Base-by-base conservation (phyloP, 2,113 vertebrate species). In the Coreoperca whiteheadi region DNA sequence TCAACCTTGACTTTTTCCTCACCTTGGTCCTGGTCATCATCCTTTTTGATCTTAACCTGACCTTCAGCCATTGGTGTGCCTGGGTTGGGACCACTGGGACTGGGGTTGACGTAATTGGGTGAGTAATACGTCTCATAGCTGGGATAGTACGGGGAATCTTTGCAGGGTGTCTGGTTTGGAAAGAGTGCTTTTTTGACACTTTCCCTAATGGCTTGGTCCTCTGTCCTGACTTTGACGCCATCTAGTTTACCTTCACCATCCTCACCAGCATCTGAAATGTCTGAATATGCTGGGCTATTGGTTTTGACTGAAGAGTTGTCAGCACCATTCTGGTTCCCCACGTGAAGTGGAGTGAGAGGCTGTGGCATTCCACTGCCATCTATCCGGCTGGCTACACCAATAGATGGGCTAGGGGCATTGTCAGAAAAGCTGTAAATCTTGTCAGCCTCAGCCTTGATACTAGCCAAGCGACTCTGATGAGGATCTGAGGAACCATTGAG, bases 351-450 rank as follows among this genome's bases (percentile, higher is more conserved):
- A 0, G 97, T 97, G 81, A 99, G 90, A 48, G 98, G 97, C 76
- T 98, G 98, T 10, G 96, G 94, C 86, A 96, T 95, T 32, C 95
- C 96, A 3, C 92, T 92, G 65, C 92, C 97, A 51, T 99, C 98
- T 60, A 98, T 94, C 81, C 98, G 96, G 93, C 97, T 98, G 60
- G 95, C 95, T 46, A 96, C 94, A 25, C 97, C 96, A 0, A 99
- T 99, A 21, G 97, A 99, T 1, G 98, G 98, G 91, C 98, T 99
- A 0, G 98, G 98, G 16, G 98, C 97, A 0, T 99, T 99, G 92
- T 99, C 98, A 0, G 97, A 98, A 93, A 99, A 99, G 92, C 98
- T 99, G 93, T 99, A 99, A 90, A 99, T 98, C 91, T 99, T 99
- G 88, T 99, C 98, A 0, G 98, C 98, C 90, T 99, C 98, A 0